Conservation (phyloP, 1,140 invertebrate species). For the Gonatopus flavifemur region DNA sequence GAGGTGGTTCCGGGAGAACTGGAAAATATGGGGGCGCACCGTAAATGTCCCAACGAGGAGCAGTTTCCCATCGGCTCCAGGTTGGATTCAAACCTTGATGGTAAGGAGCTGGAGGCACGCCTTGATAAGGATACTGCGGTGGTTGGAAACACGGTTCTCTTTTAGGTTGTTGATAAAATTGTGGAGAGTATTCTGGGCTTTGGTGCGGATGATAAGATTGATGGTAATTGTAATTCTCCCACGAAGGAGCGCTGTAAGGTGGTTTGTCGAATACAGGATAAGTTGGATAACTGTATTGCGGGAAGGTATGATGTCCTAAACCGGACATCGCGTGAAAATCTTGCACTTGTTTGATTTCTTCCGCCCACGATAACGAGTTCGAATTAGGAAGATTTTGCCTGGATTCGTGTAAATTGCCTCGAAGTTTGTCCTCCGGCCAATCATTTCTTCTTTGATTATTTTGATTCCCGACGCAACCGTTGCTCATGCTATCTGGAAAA, state of each 20-base stretch:
- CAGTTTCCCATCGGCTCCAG: constrained; percentile 43
- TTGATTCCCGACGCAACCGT: constrained; percentile 8
- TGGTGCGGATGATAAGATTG: constrained; percentile 38
- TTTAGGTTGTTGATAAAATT: constrained; percentile 50
- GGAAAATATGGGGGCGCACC: constrained; percentile 44
- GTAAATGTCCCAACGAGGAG: constrained; percentile 50
- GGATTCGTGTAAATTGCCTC: constrained; percentile 37
- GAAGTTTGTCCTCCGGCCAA: constrained; percentile 38
- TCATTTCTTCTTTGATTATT: constrained; percentile 20
- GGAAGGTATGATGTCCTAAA: constrained; percentile 40
- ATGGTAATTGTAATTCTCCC: constrained; percentile 44
- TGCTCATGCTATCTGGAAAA: constrained; percentile 28
- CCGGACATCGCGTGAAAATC: constrained; percentile 46
- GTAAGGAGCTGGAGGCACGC: constrained; percentile 35
- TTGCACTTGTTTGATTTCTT: constrained; percentile 51
- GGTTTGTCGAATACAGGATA: constrained; percentile 50
- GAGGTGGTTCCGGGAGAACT: constrained; percentile 63
- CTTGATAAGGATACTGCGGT: constrained; percentile 50
- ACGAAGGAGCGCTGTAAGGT: constrained; percentile 43
- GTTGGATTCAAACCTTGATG: constrained; percentile 48
- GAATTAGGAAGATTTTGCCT: constrained; percentile 27
- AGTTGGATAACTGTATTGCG: constrained; percentile 46
- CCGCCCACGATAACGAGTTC: constrained; percentile 37
- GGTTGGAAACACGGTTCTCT: constrained; percentile 39
- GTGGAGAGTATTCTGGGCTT: constrained; percentile 35